Percentiles rank a stretch among this genome's conserved stretches.
Conservation (phyloP, 2,888 invertebrate species). For the Drosophila ezoana region DNA sequence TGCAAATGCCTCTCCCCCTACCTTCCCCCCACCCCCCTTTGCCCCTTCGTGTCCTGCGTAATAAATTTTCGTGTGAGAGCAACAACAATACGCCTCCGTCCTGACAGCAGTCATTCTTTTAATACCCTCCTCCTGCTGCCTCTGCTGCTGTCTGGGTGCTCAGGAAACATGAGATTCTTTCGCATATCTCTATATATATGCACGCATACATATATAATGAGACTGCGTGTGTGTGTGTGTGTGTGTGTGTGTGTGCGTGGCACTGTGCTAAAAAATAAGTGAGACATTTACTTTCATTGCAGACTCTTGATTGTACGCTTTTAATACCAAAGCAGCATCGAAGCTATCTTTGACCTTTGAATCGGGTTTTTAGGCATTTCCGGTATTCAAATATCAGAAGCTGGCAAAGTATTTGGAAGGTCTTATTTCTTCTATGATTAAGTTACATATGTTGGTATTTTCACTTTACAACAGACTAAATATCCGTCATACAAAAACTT, state of each 20-base stretch:
- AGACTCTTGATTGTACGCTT: slow-evolving; percentile 73
- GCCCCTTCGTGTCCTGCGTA: slow-evolving; percentile 33
- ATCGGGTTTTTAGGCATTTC: background rate
- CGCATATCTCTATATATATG: background rate
- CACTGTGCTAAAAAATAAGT: slow-evolving; percentile 61
- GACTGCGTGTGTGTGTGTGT: slow-evolving; percentile 20
- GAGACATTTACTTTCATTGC: slow-evolving; percentile 78
- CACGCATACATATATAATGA: slow-evolving; percentile 15
- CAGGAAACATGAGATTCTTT: slow-evolving; percentile 37
- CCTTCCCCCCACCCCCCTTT: background rate
- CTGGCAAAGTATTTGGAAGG: slow-evolving; percentile 4
- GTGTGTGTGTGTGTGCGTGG: slow-evolving; percentile 21
- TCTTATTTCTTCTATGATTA: too few species aligned
- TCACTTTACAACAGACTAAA: too few species aligned
- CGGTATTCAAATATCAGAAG: slow-evolving; percentile 5
- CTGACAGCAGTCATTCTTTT: slow-evolving; percentile 26
- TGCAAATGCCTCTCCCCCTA: slow-evolving; percentile 35
- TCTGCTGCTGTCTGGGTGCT: slow-evolving; percentile 16
- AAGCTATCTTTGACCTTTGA: slow-evolving; percentile 9
- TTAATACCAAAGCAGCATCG: slow-evolving; percentile 60
- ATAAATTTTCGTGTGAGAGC: slow-evolving; percentile 69
- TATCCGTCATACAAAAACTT: too few species aligned
- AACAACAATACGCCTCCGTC: slow-evolving; percentile 39
- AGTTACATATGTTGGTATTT: too few species aligned
- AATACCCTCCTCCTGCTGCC: slow-evolving; percentile 1